Base-by-base conservation (phyloP, 2,888 invertebrate species). In the Digitonthophagus gazella region DNA sequence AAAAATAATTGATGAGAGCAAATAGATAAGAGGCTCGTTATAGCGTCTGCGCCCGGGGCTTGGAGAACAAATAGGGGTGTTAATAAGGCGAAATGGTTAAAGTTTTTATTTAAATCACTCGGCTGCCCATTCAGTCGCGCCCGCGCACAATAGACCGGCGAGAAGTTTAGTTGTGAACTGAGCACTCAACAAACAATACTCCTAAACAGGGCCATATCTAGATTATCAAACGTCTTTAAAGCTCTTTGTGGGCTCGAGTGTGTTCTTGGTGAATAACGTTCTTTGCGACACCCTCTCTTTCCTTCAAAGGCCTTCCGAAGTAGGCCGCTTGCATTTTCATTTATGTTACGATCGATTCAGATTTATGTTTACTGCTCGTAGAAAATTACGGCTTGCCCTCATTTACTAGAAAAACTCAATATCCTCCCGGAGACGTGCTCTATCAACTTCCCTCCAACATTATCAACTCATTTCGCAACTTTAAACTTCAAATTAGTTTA, bases 221-320 rank as follows among this genome's bases (percentile, higher is more conserved):
- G 74, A 75, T 75, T 71, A 73, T 73, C 74, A 74, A 72, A 74
- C 71, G 72, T 75, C 75, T 74, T 75, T 72, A 73, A 72, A 68
- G 71, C 66, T 68, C 72, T 74, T 75, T 75, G 74, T 74, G 66
- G 67, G 64, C 64, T 74, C 72, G 72, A 75, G 74, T 74, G 72
- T 72, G 11, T 44, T 44, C 69, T 67, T 70, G 71, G 71, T 75
- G 74, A 74, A 75, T 75, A 73, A 74, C 69, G 72, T 72, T 69
- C 71, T 64, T 67, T 69, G 67, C 67, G 69, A 70, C 67, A 68
- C 70, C 70, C 67, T 67, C 58, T 15, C 69, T 18, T 58, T 16
- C 58, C 58, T 61, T 15, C 63, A 66, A 55, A 20, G 61, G 64
- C 65, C 22, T 70, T 61, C 18, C 28, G 66, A 69, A 66, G 28